Base-by-base conservation (phyloP, 23 tunicate genomes). In the Trididemnum miniatum region DNA sequence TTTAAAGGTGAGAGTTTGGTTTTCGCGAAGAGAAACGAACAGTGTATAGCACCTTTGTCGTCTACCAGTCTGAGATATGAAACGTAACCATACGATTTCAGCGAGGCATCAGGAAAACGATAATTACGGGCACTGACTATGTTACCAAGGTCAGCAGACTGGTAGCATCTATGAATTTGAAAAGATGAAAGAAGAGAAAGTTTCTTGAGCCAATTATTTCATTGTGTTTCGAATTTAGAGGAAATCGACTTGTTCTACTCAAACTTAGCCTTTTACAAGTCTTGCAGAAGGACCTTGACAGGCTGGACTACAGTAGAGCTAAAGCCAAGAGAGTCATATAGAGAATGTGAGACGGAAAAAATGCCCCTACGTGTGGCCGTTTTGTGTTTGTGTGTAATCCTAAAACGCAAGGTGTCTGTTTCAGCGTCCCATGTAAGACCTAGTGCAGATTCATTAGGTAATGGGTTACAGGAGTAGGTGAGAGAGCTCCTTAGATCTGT, bases 61-160 rank as follows among this genome's bases (percentile, higher is more conserved):
- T 75, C 44, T 40, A 82, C 67, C 51, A 82, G 5, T 12, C 86
- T 50, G 23, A 81, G 25, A 59, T 87, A 87, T 35, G 92, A 81
- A 31, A 74, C 81, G 28, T 65, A 71, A 23, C 91, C 86, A 80
- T 87, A 87, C 2, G 85, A 59, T 71, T 80, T 67, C 31, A 80
- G 72, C 31, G 86, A 81, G n/a, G 86, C 92, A 65, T 87, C 86
- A 12, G 86, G 74, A 35, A 87, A 87, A 44, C 75, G 82, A 76
- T 87, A 84, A 9, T 71, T 60, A 0, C 52, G 76, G 20, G 76
- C 77, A 20, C 35, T 25, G 7, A 29, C 51, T 25, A 76, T 31
- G 35, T 75, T 51, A 1, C 83, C 71, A 35, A 81, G 66, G 29
- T 28, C 31, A 20, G 28, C 23, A 18, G 86, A 73, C 31, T 72